These are phyloP conservation scores for Lepidocyrtoides sp. DNA, from an alignment of 2,888 invertebrate species.

Conservation along the genomic window DNA sequence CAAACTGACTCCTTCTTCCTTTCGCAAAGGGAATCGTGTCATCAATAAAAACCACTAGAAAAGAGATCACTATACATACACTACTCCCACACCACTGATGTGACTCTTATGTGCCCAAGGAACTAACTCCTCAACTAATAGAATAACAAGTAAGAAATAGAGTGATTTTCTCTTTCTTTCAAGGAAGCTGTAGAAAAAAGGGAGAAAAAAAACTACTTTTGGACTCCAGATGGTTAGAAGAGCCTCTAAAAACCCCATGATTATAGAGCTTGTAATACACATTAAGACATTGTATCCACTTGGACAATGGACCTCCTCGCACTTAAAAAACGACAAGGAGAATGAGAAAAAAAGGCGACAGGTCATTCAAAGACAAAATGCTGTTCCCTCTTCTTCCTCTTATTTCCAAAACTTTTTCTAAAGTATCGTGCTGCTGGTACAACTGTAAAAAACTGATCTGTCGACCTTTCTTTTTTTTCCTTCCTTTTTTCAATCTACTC, in stretches of 20 bases:
- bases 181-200: neutral
- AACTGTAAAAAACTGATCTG: slow-evolving; percentile 67
- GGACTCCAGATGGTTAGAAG: slow-evolving; percentile 69
- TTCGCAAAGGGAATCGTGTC: neutral
- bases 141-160: slow-evolving; percentile 65
- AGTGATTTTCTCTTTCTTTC: slow-evolving; percentile 51
- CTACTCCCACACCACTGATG: neutral
- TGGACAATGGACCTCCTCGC: slow-evolving; percentile 68
- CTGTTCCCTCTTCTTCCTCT: slow-evolving; percentile 46
- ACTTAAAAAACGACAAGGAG: slow-evolving; percentile 72
- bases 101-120: neutral
- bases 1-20: slow-evolving; percentile 48
- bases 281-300: slow-evolving; percentile 78
- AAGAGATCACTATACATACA: neutral
- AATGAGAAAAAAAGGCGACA: slow-evolving; percentile 70
- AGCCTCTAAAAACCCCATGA: slow-evolving; percentile 76
- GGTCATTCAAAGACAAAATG: slow-evolving; percentile 79
- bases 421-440: slow-evolving; percentile 28
- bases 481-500: slow-evolving; percentile 55
- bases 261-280: slow-evolving; percentile 76
- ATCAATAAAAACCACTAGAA: slow-evolving; percentile 43
- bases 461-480: slow-evolving; percentile 68
- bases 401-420: slow-evolving; percentile 53
- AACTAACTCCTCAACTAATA: neutral
- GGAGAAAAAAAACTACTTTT: slow-evolving; percentile 21